A percentile compares a stretch with the other conserved stretches of the same genome.
phyloP scores from a whole-genome alignment of 2,113 vertebrate species.

The Tragelaphus buxtoni region DNA sequence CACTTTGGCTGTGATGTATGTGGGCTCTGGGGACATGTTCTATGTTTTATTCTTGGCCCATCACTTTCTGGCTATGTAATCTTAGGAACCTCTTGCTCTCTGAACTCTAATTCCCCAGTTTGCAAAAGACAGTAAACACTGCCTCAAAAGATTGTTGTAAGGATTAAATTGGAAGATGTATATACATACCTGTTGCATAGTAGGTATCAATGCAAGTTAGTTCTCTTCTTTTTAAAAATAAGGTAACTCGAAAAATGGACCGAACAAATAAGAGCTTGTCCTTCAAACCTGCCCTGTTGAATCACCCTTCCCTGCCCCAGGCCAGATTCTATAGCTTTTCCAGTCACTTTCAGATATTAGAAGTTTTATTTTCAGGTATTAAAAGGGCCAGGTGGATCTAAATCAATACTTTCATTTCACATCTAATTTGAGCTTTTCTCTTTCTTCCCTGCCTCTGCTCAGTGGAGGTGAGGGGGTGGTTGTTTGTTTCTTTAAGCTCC shows the following conservation, averaged over 20 bases:
- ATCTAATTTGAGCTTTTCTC: slow-evolving; percentile 66
- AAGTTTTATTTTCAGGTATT: slow-evolving; percentile 62
- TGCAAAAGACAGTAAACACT: not conserved
- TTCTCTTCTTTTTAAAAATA: not conserved
- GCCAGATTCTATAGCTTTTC: slow-evolving; percentile 6
- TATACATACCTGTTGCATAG: not conserved
- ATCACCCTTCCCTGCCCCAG: not conserved
- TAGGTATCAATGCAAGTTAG: not conserved
- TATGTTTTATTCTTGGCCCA: not conserved
- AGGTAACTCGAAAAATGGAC: not conserved
- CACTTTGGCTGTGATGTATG: not conserved
- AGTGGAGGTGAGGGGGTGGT: not conserved
- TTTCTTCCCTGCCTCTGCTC: not conserved
- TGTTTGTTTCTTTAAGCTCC: slow-evolving; percentile 30
- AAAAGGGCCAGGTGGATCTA: slow-evolving; percentile 61
- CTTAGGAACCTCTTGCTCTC: not conserved
- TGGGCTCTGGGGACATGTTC: not conserved
- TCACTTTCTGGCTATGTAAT: not conserved
- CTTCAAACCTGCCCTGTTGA: not conserved
- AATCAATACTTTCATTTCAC: slow-evolving; percentile 74
- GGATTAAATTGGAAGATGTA: not conserved
- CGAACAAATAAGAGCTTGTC: not conserved
- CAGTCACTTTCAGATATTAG: slow-evolving; percentile 50
- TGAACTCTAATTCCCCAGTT: not conserved
- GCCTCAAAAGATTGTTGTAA: not conserved